A percentile compares a stretch with the other conserved stretches of the same genome.
phyloP scores from a whole-genome alignment of 2,113 vertebrate genomes.

The Rhizomys pruinosus region DNA sequence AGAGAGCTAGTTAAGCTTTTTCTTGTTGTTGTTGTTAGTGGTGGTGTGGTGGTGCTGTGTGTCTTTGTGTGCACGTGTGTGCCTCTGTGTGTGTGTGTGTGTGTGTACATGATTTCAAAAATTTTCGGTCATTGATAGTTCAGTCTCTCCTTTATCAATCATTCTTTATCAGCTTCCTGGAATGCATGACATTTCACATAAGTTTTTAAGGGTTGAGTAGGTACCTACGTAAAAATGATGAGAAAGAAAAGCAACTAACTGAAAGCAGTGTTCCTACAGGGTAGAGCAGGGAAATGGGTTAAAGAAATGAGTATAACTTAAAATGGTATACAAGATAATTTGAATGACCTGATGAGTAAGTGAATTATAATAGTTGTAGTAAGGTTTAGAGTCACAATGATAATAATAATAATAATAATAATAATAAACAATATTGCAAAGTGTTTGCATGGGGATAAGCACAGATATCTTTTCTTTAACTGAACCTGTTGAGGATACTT shows the following conservation, averaged over 20 bases:
- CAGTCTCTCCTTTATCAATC: background rate
- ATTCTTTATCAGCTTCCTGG: background rate
- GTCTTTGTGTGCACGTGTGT: too few species aligned
- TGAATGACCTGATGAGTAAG: background rate
- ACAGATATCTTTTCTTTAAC: background rate
- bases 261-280: background rate
- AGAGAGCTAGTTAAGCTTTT: background rate
- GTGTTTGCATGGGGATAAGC: background rate
- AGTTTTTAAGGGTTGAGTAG: background rate
- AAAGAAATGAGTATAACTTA: background rate
- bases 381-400: too few species aligned
- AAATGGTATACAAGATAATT: background rate
- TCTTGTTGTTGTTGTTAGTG: background rate
- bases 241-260: background rate
- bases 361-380: too few species aligned
- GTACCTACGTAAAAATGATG: background rate
- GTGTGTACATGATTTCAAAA: too few species aligned
- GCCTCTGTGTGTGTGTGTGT: too few species aligned
- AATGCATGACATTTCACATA: background rate
- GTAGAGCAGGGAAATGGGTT: background rate
- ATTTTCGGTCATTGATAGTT: too few species aligned
- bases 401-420: background rate
- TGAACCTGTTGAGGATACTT: background rate
- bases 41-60: too few species aligned
- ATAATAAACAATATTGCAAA: background rate